Conservation (phyloP, 1,140 invertebrate species). For the Drosophila serrata region DNA sequence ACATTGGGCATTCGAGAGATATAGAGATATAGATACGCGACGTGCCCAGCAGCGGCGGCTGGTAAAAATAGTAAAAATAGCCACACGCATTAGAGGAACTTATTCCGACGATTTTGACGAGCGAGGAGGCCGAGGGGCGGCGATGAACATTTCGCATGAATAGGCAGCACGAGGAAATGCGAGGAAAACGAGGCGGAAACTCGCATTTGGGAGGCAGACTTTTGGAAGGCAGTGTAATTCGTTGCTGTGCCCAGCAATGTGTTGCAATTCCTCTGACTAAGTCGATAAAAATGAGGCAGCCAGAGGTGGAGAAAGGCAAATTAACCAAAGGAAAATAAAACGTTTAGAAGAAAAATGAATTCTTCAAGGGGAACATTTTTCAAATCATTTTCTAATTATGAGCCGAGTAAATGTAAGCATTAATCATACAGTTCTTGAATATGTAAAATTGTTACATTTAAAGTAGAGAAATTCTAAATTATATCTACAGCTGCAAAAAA, state of each 20-base stretch:
- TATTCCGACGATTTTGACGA: conserved; percentile 19
- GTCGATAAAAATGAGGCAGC: conserved; percentile 8
- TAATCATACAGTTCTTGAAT: neutral
- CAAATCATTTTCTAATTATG: neutral
- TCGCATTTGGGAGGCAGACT: conserved; percentile 1
- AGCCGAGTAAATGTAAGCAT: conserved; percentile 9
- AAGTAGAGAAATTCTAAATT: neutral
- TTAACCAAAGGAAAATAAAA: conserved; percentile 30
- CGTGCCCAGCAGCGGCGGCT: conserved; percentile 55
- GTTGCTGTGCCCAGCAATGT: conserved; percentile 19
- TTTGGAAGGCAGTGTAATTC: conserved; percentile 26
- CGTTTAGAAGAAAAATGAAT: conserved; percentile 7
- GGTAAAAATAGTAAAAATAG: conserved; percentile 66
- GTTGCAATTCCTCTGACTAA: conserved; percentile 50
- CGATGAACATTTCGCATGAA: conserved; percentile 47
- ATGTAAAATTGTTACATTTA: neutral
- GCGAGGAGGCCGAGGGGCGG: conserved; percentile 36
- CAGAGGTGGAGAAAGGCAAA: conserved; percentile 5
- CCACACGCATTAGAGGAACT: conserved; percentile 70
- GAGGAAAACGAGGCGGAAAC: conserved; percentile 9
- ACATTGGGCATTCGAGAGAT: conserved; percentile 32
- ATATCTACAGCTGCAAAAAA: no score
- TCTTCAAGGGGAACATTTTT: neutral
- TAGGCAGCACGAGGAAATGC: conserved; percentile 22
- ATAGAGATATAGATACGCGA: conserved; percentile 55